Percentiles rank a stretch among this genome's conserved stretches.
phyloP scores from a whole-genome alignment of 2,113 vertebrate species.

The Galbula dea region DNA sequence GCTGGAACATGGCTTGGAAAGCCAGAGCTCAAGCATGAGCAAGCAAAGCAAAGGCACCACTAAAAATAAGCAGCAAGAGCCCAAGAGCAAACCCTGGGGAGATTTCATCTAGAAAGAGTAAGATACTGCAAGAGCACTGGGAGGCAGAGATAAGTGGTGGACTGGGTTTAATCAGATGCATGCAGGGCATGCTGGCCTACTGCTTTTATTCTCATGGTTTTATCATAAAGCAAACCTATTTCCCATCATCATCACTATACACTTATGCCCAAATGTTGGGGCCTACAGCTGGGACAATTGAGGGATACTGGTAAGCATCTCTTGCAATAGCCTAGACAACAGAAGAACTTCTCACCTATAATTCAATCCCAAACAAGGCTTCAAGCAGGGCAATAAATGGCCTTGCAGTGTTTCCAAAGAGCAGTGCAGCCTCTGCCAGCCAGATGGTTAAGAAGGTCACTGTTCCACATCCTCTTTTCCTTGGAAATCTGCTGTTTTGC shows the following conservation, averaged over 20 bases:
- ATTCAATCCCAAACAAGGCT: not conserved
- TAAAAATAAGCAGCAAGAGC: not conserved
- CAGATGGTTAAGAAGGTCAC: not conserved
- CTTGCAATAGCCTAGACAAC: not conserved
- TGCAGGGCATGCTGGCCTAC: not conserved
- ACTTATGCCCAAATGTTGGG: accelerated
- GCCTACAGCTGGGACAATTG: not conserved
- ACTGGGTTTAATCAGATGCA: not conserved
- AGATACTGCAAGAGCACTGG: not conserved
- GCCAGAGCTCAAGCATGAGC: not conserved
- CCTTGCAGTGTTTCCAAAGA: not conserved
- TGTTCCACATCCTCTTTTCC: not conserved
- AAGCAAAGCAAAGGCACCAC: not conserved
- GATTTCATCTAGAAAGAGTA: not conserved
- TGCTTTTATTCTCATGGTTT: not conserved
- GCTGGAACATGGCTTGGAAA: not conserved
- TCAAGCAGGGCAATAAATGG: not conserved
- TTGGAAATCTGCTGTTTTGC: not conserved
- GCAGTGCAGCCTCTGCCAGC: not conserved
- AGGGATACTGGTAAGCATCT: not conserved
- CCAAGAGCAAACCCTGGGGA: not conserved
- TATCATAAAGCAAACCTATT: not conserved
- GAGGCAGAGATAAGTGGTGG: not conserved
- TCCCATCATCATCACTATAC: not conserved
- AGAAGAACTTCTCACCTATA: not conserved